Evolutionary conservation across 64 coral and sea anemone species (phyloP), one percentile per base, ranked within the genome.

Genomic region (Montipora sp.): DNA sequence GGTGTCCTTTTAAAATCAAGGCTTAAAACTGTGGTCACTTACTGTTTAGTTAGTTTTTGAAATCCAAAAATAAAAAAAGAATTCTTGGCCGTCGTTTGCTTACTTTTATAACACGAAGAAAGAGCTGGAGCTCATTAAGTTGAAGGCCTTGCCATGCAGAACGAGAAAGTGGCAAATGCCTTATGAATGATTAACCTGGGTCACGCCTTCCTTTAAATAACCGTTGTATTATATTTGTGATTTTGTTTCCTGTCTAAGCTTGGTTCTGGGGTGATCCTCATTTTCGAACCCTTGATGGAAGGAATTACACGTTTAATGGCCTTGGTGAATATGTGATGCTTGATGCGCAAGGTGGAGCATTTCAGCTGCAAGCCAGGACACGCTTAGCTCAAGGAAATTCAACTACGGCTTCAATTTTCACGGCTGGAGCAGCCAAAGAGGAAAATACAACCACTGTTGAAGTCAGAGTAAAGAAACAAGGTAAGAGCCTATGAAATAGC

Each of bases 221-320:
- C 36, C 36, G 36, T 36, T 36, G 36, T 36, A 36, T 36, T 36
- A 36, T 55, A 55, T 55, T 55, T 55, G 51, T 7, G 10, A 5
- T 5, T 10, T 75, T 20, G 3, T 3, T 77, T 47, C 45, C 3
- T 21, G 24, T 81, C 20, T 81, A 10, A 93, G 92, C 61, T 48
- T 88, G 63, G 84, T 88, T 82, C 50, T 93, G 84, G 76, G 85
- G 92, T 49, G 92, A 93, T 75, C 92, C 92, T 24, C 92, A 93
- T 46, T 58, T 89, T 20, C 20, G 47, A 22, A 93, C 92, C 15
- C 68, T 93, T 19, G 92, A 93, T 16, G 83, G 66, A 13, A 58
- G 79, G 23, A 82, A 88, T 21, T 93, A 93, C 78, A 93, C 92
- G 3, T 93, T 93, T 43, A 93, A 93, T 23, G 92, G 92, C 7